Conservation (phyloP, 2,888 invertebrate species). For the Gordius sp. region DNA sequence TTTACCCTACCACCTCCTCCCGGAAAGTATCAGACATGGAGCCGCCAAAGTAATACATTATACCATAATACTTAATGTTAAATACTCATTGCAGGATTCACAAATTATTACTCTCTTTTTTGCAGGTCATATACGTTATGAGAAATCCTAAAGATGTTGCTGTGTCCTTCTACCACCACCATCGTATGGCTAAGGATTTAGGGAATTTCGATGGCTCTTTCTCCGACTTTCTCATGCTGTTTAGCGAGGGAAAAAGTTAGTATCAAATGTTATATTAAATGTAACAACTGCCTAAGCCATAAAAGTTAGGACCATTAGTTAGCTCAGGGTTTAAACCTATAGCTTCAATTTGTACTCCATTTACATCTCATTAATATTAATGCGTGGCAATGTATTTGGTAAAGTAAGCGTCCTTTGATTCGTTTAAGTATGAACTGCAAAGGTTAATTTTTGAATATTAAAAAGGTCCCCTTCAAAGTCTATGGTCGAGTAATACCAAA, state of each 20-base stretch:
- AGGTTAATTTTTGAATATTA: no score
- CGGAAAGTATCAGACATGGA: slow-evolving; percentile 20
- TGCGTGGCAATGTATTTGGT: no score
- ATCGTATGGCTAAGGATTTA: slow-evolving; percentile 25
- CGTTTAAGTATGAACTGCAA: no score
- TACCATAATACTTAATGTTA: not conserved
- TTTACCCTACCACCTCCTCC: slow-evolving; percentile 21
- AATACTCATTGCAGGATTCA: not conserved
- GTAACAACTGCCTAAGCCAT: no score
- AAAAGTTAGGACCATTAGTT: no score
- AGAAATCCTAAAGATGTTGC: slow-evolving; percentile 31
- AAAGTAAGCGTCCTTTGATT: no score
- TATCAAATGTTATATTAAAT: no score
- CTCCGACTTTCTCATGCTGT: slow-evolving; percentile 29
- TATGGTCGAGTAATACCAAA: no score
- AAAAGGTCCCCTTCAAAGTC: no score
- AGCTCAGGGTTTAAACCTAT: no score
- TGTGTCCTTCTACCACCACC: slow-evolving; percentile 30
- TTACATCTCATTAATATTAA: no score
- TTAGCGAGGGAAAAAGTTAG: slow-evolving; percentile 27
- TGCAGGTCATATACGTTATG: slow-evolving; percentile 30
- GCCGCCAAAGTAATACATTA: slow-evolving; percentile 17
- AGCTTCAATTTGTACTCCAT: no score
- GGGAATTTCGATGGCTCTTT: slow-evolving; percentile 28
- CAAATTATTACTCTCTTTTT: not conserved